Evolutionary conservation across 2,113 vertebrate genomes (phyloP).

Genomic region (Oceanodroma tethys): DNA sequence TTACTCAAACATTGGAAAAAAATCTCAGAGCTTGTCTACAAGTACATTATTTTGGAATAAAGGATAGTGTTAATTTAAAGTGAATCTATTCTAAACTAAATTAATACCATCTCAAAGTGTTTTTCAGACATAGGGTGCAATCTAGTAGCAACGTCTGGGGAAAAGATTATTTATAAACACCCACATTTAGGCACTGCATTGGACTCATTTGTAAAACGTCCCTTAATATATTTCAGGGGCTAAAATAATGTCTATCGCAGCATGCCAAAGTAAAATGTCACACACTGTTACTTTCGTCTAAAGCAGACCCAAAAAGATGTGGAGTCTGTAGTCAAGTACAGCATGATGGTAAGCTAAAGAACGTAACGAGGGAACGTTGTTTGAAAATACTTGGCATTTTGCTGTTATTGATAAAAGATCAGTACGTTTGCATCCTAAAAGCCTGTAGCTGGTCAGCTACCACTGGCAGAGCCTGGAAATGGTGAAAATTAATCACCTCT

Average conservation of each 20-base stretch:
- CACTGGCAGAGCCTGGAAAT: neutral
- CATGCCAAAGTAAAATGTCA: neutral
- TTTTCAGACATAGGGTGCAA: neutral
- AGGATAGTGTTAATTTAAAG: neutral
- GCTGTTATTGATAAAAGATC: neutral
- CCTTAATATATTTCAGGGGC: neutral
- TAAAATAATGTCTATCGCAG: neutral
- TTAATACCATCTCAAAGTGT: neutral
- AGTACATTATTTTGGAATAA: neutral
- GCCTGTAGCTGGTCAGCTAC: neutral
- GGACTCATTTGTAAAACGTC: neutral
- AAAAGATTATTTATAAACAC: neutral
- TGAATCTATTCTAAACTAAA: neutral
- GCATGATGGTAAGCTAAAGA: accelerated
- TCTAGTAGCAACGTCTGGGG: neutral
- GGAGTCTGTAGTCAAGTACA: neutral
- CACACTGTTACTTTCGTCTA: neutral
- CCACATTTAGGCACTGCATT: neutral
- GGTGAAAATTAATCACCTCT: neutral
- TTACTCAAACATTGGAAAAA: neutral
- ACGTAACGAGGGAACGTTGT: accelerated
- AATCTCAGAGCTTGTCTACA: neutral
- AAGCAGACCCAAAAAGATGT: neutral
- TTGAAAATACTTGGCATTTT: neutral
- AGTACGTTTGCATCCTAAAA: neutral